Evolutionary conservation across 2,113 vertebrate species (phyloP).

Genomic region (Plecturocebus donacophilus): DNA sequence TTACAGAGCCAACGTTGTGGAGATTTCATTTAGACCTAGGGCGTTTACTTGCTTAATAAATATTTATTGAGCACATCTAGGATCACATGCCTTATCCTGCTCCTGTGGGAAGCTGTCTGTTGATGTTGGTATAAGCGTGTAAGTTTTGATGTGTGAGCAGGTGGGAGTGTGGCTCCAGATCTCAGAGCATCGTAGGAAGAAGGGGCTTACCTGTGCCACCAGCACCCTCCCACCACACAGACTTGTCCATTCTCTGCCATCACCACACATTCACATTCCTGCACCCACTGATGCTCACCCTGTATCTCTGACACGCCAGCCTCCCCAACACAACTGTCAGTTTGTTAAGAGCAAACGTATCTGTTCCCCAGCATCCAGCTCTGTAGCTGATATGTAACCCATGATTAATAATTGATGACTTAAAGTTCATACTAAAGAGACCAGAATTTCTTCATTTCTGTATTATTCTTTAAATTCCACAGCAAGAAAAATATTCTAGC

Average conservation of each 20-base stretch:
- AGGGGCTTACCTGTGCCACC: accelerated
- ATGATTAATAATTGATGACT: background rate
- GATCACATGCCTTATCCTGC: background rate
- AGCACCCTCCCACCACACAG: background rate
- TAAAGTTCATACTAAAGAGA: background rate
- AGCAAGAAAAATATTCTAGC: background rate
- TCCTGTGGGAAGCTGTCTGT: background rate
- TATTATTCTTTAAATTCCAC: background rate
- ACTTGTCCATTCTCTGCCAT: background rate
- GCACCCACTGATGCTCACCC: accelerated
- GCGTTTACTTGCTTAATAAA: background rate
- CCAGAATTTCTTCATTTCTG: background rate
- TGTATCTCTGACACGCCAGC: background rate
- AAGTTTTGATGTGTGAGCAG: background rate
- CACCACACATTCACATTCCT: too few relatives aligned
- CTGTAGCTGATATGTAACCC: background rate
- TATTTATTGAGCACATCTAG: background rate
- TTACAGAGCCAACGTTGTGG: background rate
- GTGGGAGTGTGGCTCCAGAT: background rate
- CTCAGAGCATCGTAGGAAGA: background rate
- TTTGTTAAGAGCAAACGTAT: accelerated
- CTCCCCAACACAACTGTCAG: background rate
- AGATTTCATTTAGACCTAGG: too few relatives aligned
- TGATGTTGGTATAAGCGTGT: background rate
- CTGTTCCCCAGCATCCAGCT: background rate